Evolutionary conservation across 2,888 invertebrate genomes (phyloP), one percentile per base, ranked within the genome.

Genomic region (Thymelicus lineola): DNA sequence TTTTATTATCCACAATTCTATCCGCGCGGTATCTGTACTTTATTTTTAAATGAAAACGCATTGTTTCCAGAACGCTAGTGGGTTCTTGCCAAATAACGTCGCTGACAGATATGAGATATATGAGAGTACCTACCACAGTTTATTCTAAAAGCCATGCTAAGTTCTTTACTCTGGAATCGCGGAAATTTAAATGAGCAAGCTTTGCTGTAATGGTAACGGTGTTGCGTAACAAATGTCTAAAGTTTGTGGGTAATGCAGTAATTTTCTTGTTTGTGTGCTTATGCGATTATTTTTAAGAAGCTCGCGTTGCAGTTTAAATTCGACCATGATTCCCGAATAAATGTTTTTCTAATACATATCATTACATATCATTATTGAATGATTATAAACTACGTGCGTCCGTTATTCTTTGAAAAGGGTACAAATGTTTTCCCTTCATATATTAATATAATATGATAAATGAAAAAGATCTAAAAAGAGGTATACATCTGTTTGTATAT

Each of bases 41-140:
- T 62, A 68, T 68, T 57, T 62, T 45, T 57, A 63, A 69, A 69
- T 63, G 62, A 63, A 62, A 50, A 59, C 42, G 28, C 69, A 69
- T 69, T 69, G 69, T 69, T 63, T 50, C 57, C 28, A 42, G 65
- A 57, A 57, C 62, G 48, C 55, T 50, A 9, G 69, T 57, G 62
- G 62, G 69, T 42, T 53, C 45, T 67, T 69, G 69, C 69, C 63
- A 69, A 63, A 69, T 58, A 63, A 62, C 62, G 68, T 17, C 35
- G 57, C 36, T 48, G 68, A 62, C 68, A 58, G 62, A 63, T 46
- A 45, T 38, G 68, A 62, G 68, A 68, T 68, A 68, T 68, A 68
- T 38, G 62, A 38, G 50, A 38, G n/a, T n/a, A 36, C 36, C 45
- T 62, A 50, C 35, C 53, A n/a, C 46, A 35, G 61, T 53, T 36